Base-by-base conservation (phyloP, 2,797 vertebrate species). In the Spea hammondii region DNA sequence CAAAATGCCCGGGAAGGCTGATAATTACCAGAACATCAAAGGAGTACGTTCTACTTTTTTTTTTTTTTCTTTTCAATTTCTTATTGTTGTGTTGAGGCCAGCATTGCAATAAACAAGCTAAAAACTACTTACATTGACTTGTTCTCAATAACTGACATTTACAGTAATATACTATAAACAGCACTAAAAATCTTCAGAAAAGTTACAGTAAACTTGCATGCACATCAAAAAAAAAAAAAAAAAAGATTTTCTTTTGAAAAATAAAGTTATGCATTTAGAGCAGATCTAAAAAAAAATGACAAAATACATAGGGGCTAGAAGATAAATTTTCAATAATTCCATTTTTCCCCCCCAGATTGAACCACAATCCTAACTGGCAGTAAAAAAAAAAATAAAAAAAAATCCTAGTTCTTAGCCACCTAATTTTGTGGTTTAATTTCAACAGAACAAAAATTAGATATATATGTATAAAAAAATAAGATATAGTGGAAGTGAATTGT, bases 131-230 rank as follows among this genome's bases (percentile, higher is more conserved):
- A 91, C 92, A 92, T 72, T 88, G 88, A 91, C 89, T 87, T 82
- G 83, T 88, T 86, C 84, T 87, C 87, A 87, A 90, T 90, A 90
- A 95, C 92, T 91, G 94, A 93, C 93, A 94, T 91, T 92, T 94
- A 94, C 95, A 97, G 93, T 90, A 93, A 91, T 93, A 92, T 94
- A 95, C 94, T 96, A 95, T 94, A 94, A 96, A 96, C 94, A 92
- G 94, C 94, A 96, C 92, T 94, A 94, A 93, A 93, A 90, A 90
- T 92, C 87, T 90, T 89, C 89, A 93, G 93, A 94, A 93, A 93
- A 89, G 86, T 91, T 92, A 96, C 93, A 89, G 93, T 92, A 93
- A 94, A 92, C 93, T 92, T 92, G 95, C 95, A 97, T 96, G 96
- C 95, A 96, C 90, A 86, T 90, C 91, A 94, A 94, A 97, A 94